Conservation (phyloP, 2,113 vertebrate genomes). For the Sinocyclocheilus maitianheensis region DNA sequence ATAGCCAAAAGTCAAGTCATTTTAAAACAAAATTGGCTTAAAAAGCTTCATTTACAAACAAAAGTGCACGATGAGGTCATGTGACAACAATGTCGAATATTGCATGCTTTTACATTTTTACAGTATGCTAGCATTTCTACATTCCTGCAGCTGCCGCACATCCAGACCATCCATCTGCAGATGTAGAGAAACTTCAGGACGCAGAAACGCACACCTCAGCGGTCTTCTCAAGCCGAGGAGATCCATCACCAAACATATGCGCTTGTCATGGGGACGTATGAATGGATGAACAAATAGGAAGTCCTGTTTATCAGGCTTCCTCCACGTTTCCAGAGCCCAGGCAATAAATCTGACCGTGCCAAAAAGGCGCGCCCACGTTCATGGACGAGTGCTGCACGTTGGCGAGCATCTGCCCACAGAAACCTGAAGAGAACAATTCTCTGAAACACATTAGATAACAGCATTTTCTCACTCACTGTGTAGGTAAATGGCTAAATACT, state of each 20-base stretch:
- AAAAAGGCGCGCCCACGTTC: neutral
- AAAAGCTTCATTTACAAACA: too few relatives aligned
- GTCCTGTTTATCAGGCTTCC: slow-evolving; percentile 51
- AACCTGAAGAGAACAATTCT: neutral
- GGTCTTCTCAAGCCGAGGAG: slow-evolving; percentile 45
- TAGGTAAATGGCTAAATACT: neutral
- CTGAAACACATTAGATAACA: neutral
- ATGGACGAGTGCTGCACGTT: neutral
- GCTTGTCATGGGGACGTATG: slow-evolving; percentile 39
- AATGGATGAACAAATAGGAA: slow-evolving; percentile 43
- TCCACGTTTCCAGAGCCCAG: slow-evolving; percentile 48
- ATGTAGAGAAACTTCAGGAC: neutral
- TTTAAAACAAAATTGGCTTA: too few relatives aligned
- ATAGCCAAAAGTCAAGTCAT: too few relatives aligned
- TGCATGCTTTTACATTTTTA: too few relatives aligned
- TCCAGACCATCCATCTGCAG: slow-evolving; percentile 6
- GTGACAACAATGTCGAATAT: too few relatives aligned
- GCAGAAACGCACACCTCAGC: slow-evolving; percentile 21
- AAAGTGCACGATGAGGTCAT: too few relatives aligned
- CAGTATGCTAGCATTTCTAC: too few relatives aligned
- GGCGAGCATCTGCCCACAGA: neutral
- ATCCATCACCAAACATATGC: slow-evolving; percentile 71
- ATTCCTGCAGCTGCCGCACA: neutral
- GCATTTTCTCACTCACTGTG: neutral
- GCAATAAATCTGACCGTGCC: slow-evolving; percentile 60